These are phyloP conservation scores for Oegoconia quadripuncta DNA, from an alignment of 2,888 invertebrate species.

Conservation along the genomic window DNA sequence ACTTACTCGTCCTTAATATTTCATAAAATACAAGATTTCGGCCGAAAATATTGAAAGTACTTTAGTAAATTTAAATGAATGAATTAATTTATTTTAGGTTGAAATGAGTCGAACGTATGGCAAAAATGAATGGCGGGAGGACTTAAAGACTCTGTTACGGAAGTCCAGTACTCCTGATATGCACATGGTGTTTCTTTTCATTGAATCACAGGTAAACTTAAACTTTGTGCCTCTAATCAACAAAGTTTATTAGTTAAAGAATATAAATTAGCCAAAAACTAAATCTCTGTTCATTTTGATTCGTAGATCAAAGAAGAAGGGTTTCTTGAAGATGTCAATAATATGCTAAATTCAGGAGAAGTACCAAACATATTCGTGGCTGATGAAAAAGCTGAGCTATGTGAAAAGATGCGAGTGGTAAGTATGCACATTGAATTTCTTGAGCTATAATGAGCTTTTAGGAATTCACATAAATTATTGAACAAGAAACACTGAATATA, in stretches of 20 bases:
- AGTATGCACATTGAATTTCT: conserved; percentile 18
- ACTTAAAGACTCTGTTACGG: conserved; percentile 88
- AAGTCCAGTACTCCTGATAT: conserved; percentile 91
- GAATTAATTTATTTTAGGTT: conserved; percentile 76
- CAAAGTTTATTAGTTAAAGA: too few relatives aligned
- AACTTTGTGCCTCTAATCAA: too few relatives aligned
- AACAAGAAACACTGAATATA: too few relatives aligned
- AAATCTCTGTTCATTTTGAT: too few relatives aligned
- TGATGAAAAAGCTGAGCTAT: conserved; percentile 93
- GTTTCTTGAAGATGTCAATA: conserved; percentile 95
- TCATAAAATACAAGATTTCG: too few relatives aligned
- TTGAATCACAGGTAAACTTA: conserved; percentile 88
- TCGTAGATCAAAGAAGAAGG: conserved; percentile 92
- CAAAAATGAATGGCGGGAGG: conserved; percentile 93
- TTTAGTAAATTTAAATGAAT: too few relatives aligned
- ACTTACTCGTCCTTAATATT: too few relatives aligned
- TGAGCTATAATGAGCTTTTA: too few relatives aligned
- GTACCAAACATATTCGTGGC: conserved; percentile 92
- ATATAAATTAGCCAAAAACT: too few relatives aligned
- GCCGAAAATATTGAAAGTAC: too few relatives aligned
- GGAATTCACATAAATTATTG: too few relatives aligned
- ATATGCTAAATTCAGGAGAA: conserved; percentile 95
- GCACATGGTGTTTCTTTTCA: conserved; percentile 93
- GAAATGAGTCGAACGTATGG: conserved; percentile 94
- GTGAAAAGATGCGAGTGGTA: conserved; percentile 92